Evolutionary conservation across 2,797 vertebrate genomes (phyloP).

Genomic region (Spheniscus humboldti): DNA sequence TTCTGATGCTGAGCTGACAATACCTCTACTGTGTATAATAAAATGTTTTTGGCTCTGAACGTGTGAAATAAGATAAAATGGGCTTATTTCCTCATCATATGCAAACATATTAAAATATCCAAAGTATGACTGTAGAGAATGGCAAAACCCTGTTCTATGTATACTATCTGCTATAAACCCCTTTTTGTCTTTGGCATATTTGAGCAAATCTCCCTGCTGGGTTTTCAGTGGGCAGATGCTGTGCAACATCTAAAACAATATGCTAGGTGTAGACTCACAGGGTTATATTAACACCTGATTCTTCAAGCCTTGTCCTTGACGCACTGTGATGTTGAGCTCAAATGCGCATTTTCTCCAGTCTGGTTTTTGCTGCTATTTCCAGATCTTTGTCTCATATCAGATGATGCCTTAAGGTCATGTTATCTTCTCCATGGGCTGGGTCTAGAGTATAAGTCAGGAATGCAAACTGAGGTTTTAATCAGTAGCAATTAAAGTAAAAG

Average conservation of each 20-base stretch:
- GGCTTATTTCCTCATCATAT: background rate
- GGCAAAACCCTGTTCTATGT: background rate
- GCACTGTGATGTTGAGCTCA: background rate
- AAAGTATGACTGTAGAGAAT: background rate
- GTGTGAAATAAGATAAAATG: background rate
- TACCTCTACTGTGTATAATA: background rate
- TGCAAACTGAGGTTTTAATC: background rate
- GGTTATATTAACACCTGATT: background rate
- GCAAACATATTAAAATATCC: background rate
- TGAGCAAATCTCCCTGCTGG: background rate
- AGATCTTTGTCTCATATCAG: background rate
- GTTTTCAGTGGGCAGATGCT: background rate
- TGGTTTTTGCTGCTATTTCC: background rate
- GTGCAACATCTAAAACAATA: background rate
- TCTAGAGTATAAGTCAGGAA: background rate
- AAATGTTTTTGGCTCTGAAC: background rate
- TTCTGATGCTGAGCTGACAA: background rate
- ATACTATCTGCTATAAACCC: background rate
- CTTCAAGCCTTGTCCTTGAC: background rate
- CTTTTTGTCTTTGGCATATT: background rate
- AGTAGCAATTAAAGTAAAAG: background rate
- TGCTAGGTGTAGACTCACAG: background rate
- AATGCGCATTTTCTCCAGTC: background rate
- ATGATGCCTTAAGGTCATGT: background rate
- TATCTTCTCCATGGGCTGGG: background rate